phyloP scores from a whole-genome alignment of 1,140 invertebrate genomes.

The Oncopodura yosiiana region DNA sequence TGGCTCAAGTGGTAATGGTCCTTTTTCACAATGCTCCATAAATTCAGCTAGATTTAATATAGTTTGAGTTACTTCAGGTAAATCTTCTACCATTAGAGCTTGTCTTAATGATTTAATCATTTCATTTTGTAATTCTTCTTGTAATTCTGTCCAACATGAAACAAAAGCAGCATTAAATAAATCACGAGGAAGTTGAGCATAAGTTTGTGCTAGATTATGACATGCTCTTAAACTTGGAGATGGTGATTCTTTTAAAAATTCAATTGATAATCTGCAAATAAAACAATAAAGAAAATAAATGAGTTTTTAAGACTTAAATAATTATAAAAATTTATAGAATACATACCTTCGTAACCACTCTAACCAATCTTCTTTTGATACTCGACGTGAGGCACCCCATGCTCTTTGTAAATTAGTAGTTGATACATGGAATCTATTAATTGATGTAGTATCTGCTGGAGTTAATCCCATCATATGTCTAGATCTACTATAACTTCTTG shows the following conservation, averaged over 20 bases:
- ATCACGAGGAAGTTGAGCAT: constrained; percentile 84
- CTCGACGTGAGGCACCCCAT: constrained; percentile 77
- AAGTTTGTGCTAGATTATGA: constrained; percentile 82
- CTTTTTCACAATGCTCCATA: constrained; percentile 98
- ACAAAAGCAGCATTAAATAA: constrained; percentile 98
- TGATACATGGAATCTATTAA: constrained; percentile 69
- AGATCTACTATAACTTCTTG: constrained; percentile 7
- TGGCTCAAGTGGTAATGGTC: constrained; percentile 79
- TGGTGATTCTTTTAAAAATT: constrained; percentile 88
- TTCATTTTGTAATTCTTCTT: constrained; percentile 68
- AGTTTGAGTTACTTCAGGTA: constrained; percentile 94
- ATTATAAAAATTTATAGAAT: too few species aligned
- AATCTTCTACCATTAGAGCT: constrained; percentile 81
- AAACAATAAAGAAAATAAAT: too few species aligned
- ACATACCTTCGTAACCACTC: constrained; percentile 91
- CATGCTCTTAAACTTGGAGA: constrained; percentile 85
- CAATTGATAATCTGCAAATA: constrained; percentile 84
- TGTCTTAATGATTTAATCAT: constrained; percentile 77
- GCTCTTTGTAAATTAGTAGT: constrained; percentile 73
- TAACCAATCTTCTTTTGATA: constrained; percentile 96
- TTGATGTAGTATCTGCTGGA: constrained; percentile 56
- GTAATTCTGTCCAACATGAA: constrained; percentile 95
- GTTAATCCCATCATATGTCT: constrained; percentile 43
- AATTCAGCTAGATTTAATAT: constrained; percentile 97
- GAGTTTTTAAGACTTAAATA: too few species aligned